A percentile compares a stretch with the other conserved stretches of the same genome.
Evolutionary conservation across 2,888 invertebrate genomes (phyloP).

Genomic region (Drosophila aldrichi): DNA sequence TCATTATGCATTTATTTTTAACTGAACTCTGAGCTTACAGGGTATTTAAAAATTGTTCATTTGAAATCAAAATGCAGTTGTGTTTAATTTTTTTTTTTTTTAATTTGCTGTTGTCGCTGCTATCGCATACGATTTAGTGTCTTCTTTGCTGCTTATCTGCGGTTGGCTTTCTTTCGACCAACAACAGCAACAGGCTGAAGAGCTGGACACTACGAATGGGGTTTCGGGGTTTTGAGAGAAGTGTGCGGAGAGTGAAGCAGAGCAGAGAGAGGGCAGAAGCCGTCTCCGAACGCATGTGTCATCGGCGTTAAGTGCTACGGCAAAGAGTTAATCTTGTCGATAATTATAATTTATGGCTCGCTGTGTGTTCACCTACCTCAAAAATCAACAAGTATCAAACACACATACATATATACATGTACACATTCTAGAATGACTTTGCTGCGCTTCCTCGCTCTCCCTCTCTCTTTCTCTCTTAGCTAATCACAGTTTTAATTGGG

Average conservation of each 20-base stretch:
- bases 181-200: conserved; percentile 20
- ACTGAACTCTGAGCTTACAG: not conserved
- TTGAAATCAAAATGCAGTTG: not conserved
- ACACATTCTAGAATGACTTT: conserved; percentile 10
- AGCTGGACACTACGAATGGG: conserved; percentile 3
- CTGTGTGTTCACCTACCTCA: conserved; percentile 80
- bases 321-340: conserved; percentile 80
- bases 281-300: conserved; percentile 64
- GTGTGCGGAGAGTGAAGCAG: too few relatives aligned
- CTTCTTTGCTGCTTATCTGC: conserved; percentile 77
- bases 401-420: not conserved
- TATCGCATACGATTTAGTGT: conserved; percentile 76
- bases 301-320: conserved; percentile 80
- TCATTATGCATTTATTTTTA: too few relatives aligned
- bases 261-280: not conserved
- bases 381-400: conserved; percentile 55
- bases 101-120: conserved; percentile 34
- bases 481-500: conserved; percentile 78
- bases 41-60: conserved; percentile 25
- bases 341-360: conserved; percentile 80
- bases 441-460: not conserved
- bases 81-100: not conserved
- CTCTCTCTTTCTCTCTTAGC: conserved; percentile 21
- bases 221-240: not conserved
- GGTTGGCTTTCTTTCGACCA: conserved; percentile 67